Conservation (phyloP, 2,113 vertebrate genomes). For the Spea bombifrons region DNA sequence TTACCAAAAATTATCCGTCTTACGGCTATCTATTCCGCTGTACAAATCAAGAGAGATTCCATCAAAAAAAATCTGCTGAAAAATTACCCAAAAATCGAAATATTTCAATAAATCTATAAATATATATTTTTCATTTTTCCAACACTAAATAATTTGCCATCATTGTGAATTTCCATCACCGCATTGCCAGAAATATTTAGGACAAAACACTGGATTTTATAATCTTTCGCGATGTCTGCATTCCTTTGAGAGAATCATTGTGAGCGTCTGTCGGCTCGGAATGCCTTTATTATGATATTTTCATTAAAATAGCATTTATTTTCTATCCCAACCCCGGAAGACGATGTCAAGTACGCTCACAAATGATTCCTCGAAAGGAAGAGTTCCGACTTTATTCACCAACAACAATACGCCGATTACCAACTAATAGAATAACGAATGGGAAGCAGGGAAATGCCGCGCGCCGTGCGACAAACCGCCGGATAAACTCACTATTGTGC, state of each 20-base stretch:
- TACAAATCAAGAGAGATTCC: no score
- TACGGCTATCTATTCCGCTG: no score
- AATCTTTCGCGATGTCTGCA: neutral
- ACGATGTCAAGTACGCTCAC: slow-evolving; percentile 22
- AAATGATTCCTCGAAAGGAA: no score
- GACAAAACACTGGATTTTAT: neutral
- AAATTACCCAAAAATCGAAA: no score
- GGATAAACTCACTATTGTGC: slow-evolving; percentile 5
- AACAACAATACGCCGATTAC: slow-evolving; percentile 28
- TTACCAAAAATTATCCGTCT: no score
- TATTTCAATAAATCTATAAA: no score
- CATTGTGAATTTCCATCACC: no score
- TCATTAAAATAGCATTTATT: slow-evolving; percentile 13
- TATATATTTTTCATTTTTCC: no score
- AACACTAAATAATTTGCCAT: no score
- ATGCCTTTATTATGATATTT: neutral
- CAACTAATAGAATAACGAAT: slow-evolving; percentile 8
- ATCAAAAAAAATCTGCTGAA: no score
- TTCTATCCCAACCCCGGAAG: slow-evolving; percentile 10
- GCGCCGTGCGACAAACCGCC: neutral
- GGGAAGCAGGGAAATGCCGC: neutral
- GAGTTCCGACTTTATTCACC: slow-evolving; percentile 11
- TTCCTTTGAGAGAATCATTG: no score
- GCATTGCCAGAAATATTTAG: neutral
- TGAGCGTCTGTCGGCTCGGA: neutral